Evolutionary conservation across 2,113 vertebrate species (phyloP), one percentile per base, ranked within the genome.

Genomic region (Corythoichthys haematopterus): DNA sequence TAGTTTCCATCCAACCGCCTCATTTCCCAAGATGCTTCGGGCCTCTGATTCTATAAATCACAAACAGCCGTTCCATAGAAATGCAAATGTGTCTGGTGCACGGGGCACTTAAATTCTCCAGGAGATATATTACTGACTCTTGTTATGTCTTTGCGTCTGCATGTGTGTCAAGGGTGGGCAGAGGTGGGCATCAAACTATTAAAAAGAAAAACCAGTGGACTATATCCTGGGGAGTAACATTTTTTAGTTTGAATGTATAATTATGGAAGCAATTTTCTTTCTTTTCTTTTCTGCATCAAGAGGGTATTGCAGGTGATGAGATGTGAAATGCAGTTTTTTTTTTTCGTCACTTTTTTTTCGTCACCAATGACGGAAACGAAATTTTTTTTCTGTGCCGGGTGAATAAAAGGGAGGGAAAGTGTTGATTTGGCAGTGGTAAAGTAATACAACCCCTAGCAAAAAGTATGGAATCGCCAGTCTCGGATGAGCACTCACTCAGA

Each of bases 31-130:
- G 71, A 85, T 87, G 83, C 84, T 80, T 70, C 75, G 72, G 81
- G 73, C 76, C 68, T 65, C 71, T 50, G 63, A 76, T 72, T 71
- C 87, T 76, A 84, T 90, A 90, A 89, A 89, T 91, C 86, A 83
- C 81, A 85, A 77, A 70, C 83, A 75, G 73, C 82, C 74, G 50
- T 77, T 88, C 67, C 76, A 82, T 77, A 84, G 75, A 88, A 89
- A 89, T 90, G 88, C 88, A 88, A 91, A 91, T 90, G 79, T 78
- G 84, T 74, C 72, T 79, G 71, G 77, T 76, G 6, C 6, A 3
- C 40, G 75, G 81, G 88, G 78, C 81, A 81, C 78, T 87, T 86
- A 87, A 81, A 89, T 87, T 88, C 80, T 81, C 86, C 73, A 66
- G 70, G 76, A 80, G 80, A 85, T 89, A 80, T 88, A 83, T 85